Conservation (phyloP, 1,140 invertebrate genomes). For the Trachymyrmex cornetzi region DNA sequence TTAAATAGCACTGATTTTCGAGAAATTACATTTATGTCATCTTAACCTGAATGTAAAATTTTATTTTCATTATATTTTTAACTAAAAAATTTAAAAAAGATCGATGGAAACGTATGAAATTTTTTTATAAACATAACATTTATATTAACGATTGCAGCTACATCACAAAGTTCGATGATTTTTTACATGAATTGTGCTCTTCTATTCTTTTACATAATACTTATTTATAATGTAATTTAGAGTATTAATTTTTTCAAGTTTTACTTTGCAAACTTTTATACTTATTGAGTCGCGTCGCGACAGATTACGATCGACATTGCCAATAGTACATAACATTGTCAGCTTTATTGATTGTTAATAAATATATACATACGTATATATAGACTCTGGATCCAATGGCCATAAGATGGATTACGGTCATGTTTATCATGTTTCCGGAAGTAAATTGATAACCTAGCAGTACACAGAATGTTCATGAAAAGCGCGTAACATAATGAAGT, state of each 20-base stretch:
- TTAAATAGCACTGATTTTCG: neutral
- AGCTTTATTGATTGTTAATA: slow-evolving; percentile 61
- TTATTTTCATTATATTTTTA: neutral
- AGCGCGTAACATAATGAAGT: neutral
- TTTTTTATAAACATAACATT: slow-evolving; percentile 36
- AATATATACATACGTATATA: slow-evolving; percentile 39
- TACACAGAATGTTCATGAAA: slow-evolving; percentile 15
- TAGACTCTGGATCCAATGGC: slow-evolving; percentile 11
- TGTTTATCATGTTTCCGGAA: slow-evolving; percentile 14
- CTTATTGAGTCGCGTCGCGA: neutral
- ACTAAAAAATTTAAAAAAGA: neutral
- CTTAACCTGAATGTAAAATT: neutral
- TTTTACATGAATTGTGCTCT: neutral
- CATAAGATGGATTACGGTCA: slow-evolving; percentile 42
- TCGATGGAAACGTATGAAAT: neutral
- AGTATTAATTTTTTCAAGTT: slow-evolving; percentile 50
- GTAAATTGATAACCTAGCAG: slow-evolving; percentile 41
- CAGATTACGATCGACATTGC: slow-evolving; percentile 15
- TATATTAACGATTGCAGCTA: slow-evolving; percentile 17
- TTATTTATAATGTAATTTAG: slow-evolving; percentile 47
- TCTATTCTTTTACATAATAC: slow-evolving; percentile 22
- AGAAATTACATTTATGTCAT: slow-evolving; percentile 3
- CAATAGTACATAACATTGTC: slow-evolving; percentile 40
- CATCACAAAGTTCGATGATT: neutral
- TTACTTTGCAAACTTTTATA: slow-evolving; percentile 37